These are phyloP conservation scores for Acleris sparsana DNA, from an alignment of 2,888 invertebrate genomes.

Conservation along the genomic window DNA sequence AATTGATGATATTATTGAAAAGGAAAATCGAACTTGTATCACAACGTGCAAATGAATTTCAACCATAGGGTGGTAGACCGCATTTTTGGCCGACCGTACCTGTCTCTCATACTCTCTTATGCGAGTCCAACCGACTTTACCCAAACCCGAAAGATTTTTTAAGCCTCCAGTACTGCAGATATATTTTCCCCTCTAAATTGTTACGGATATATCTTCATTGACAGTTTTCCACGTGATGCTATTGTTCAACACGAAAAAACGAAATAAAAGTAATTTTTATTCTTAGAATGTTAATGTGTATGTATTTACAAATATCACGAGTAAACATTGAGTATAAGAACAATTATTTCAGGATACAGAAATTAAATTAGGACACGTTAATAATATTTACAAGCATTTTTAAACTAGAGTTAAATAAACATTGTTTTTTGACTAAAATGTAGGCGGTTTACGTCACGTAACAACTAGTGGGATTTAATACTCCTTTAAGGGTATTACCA, in stretches of 20 bases:
- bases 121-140: too few relatives aligned
- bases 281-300: conserved; percentile 16
- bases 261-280: conserved; percentile 14
- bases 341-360: background rate
- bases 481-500: background rate
- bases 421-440: conserved; percentile 28
- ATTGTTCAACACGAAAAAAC: background rate
- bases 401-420: conserved; percentile 12
- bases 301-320: conserved; percentile 9
- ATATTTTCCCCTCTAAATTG: too few relatives aligned
- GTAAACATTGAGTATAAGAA: conserved; percentile 5
- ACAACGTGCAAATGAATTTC: too few relatives aligned
- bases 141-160: too few relatives aligned
- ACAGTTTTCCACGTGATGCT: too few relatives aligned
- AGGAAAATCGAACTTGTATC: too few relatives aligned
- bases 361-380: conserved; percentile 10
- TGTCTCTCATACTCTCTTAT: too few relatives aligned
- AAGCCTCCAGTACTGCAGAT: too few relatives aligned
- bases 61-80: too few relatives aligned
- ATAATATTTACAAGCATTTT: conserved; percentile 30
- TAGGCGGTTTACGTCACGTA: conserved; percentile 29
- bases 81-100: too few relatives aligned
- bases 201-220: too few relatives aligned
- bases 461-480: conserved; percentile 7
- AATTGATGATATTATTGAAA: too few relatives aligned